phyloP scores from a whole-genome alignment of 2,888 invertebrate genomes.

The Xanthorhoe designata region DNA sequence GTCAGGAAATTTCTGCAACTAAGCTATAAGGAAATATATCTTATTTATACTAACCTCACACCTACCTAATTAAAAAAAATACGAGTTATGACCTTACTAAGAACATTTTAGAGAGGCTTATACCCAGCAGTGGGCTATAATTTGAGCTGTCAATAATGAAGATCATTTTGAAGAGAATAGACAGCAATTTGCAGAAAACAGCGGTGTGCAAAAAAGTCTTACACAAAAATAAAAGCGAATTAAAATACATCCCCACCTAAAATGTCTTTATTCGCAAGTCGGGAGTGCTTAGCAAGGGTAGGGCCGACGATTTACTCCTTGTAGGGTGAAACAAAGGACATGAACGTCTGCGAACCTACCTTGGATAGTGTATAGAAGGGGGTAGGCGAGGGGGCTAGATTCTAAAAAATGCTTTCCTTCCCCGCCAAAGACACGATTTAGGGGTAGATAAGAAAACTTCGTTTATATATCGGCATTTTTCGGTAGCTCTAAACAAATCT shows the following conservation, averaged over 20 bases:
- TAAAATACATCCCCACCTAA: constrained; percentile 4
- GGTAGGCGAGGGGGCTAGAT: constrained; percentile 18
- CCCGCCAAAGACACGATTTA: constrained; percentile 30
- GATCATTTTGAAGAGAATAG: too few relatives aligned
- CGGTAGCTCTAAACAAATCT: not conserved
- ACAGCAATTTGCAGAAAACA: not conserved
- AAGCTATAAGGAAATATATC: too few relatives aligned
- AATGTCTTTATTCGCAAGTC: constrained; percentile 13
- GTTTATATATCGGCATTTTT: constrained; percentile 2
- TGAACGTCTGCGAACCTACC: constrained; percentile 34
- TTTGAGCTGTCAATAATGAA: too few relatives aligned
- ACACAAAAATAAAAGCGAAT: not conserved
- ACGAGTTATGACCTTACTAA: too few relatives aligned
- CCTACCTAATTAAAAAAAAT: too few relatives aligned
- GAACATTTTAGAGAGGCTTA: too few relatives aligned
- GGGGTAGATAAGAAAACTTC: constrained; percentile 12
- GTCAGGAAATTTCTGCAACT: not conserved
- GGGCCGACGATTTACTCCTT: constrained; percentile 19
- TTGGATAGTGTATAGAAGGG: not conserved
- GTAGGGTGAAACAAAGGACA: constrained; percentile 38
- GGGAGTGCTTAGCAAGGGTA: constrained; percentile 12
- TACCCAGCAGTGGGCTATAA: too few relatives aligned
- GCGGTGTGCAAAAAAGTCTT: not conserved
- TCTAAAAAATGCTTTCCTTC: constrained; percentile 28
- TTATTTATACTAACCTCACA: too few relatives aligned